A percentile compares a stretch with the other conserved stretches of the same genome.
phyloP scores from a whole-genome alignment of 2,888 invertebrate species.

The Mactromeris polynyma region DNA sequence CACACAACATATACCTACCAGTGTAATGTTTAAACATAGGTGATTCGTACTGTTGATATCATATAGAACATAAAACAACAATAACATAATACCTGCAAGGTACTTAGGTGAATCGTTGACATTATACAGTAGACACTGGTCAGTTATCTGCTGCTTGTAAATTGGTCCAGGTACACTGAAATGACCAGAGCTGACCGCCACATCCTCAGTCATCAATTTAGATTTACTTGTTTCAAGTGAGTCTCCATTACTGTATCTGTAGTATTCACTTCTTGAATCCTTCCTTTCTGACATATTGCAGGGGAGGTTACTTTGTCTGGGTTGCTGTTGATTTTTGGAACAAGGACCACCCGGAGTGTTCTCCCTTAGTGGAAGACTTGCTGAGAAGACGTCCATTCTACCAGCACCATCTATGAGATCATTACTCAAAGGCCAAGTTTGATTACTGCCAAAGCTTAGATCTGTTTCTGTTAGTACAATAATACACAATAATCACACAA shows the following conservation, averaged over 20 bases:
- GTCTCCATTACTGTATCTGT: background rate
- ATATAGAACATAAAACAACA: background rate
- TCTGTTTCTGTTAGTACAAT: constrained; percentile 31
- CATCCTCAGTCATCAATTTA: background rate
- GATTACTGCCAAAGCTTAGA: constrained; percentile 19
- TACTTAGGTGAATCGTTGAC: constrained; percentile 71
- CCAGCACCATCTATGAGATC: constrained; percentile 11
- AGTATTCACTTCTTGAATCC: background rate
- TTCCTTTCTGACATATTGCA: background rate
- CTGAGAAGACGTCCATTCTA: constrained; percentile 32
- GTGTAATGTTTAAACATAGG: no score
- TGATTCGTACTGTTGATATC: background rate
- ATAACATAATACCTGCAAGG: constrained; percentile 60
- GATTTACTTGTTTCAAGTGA: background rate
- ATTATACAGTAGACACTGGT: constrained; percentile 72
- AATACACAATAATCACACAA: constrained; percentile 12
- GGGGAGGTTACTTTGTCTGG: constrained; percentile 22
- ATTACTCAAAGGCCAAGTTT: constrained; percentile 44
- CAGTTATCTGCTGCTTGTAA: constrained; percentile 64
- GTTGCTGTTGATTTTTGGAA: background rate
- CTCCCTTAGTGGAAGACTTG: constrained; percentile 56
- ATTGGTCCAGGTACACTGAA: constrained; percentile 67
- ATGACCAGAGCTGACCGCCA: constrained; percentile 24
- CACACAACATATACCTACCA: background rate
- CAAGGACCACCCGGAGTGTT: constrained; percentile 45